phyloP scores from a whole-genome alignment of 23 tunicate species.

The Styela clava region DNA sequence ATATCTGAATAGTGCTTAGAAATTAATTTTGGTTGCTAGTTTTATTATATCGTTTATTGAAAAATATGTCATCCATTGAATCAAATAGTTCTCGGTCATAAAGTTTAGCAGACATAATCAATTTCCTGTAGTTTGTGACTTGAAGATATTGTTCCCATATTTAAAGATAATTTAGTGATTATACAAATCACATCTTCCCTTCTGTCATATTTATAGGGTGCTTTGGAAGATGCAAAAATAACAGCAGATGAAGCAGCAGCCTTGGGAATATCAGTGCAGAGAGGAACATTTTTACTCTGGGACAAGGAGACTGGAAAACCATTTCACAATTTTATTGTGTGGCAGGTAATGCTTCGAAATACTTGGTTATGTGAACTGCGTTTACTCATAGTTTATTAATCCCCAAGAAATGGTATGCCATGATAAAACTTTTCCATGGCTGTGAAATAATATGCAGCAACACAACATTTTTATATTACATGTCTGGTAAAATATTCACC shows the following conservation, averaged over 20 bases:
- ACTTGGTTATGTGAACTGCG: neutral
- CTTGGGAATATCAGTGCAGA: conserved; percentile 86
- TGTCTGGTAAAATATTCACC: no score
- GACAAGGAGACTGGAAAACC: conserved; percentile 77
- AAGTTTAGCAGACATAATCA: no score
- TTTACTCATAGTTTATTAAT: neutral
- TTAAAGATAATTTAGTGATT: neutral
- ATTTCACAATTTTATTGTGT: conserved; percentile 76
- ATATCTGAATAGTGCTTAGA: neutral
- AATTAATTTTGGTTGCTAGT: no score
- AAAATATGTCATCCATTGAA: no score
- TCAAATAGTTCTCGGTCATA: no score
- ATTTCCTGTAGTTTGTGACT: conserved; percentile 1
- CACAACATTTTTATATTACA: no score
- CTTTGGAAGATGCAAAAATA: conserved; percentile 26
- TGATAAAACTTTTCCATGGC: no score
- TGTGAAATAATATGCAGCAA: no score
- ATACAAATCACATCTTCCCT: neutral
- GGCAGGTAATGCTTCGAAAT: conserved; percentile 90
- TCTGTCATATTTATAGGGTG: conserved; percentile 16
- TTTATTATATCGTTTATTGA: no score
- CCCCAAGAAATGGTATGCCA: no score
- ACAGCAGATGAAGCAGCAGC: conserved; percentile 48
- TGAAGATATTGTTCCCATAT: neutral
- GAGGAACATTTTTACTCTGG: conserved; percentile 91